These are phyloP conservation scores for Virgularia gustaviana DNA, from an alignment of 92 coral and sea anemone species.

Conservation along the genomic window DNA sequence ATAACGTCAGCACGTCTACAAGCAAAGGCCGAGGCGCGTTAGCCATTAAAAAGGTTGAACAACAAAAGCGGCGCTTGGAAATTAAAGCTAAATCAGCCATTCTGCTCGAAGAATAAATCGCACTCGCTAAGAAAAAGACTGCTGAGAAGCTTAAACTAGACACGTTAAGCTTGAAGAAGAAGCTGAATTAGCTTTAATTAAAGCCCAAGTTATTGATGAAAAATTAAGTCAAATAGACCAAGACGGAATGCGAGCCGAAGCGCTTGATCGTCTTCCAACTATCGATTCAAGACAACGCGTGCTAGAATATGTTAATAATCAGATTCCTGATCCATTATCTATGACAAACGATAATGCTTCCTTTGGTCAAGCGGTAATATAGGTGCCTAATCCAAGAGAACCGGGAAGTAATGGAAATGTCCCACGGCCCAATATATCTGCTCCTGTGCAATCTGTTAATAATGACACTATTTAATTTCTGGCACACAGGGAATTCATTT, in stretches of 20 bases:
- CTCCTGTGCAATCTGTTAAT: too few relatives aligned
- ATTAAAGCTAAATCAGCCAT: too few relatives aligned
- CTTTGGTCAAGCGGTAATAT: too few relatives aligned
- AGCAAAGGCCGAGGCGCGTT: too few relatives aligned
- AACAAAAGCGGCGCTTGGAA: too few relatives aligned
- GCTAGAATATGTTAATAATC: constrained; percentile 26
- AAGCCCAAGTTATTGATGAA: constrained; percentile 37
- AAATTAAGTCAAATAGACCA: constrained; percentile 20
- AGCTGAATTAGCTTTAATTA: constrained; percentile 37
- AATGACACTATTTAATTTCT: too few relatives aligned
- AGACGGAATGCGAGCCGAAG: not conserved
- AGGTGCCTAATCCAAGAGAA: too few relatives aligned
- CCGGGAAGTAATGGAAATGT: too few relatives aligned
- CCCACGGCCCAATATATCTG: too few relatives aligned
- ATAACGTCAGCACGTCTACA: too few relatives aligned
- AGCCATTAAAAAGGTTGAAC: too few relatives aligned
- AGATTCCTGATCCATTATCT: constrained; percentile 28
- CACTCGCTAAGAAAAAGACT: constrained; percentile 33
- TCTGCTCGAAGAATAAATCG: constrained; percentile 39
- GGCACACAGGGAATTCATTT: too few relatives aligned
- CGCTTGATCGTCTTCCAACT: constrained; percentile 10
- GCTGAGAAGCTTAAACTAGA: constrained; percentile 26
- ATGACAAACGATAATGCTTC: constrained; percentile 12
- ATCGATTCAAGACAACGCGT: constrained; percentile 30
- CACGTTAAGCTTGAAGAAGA: constrained; percentile 42